These are phyloP conservation scores for Eublepharis macularius DNA, from an alignment of 2,113 vertebrate genomes.

Conservation along the genomic window DNA sequence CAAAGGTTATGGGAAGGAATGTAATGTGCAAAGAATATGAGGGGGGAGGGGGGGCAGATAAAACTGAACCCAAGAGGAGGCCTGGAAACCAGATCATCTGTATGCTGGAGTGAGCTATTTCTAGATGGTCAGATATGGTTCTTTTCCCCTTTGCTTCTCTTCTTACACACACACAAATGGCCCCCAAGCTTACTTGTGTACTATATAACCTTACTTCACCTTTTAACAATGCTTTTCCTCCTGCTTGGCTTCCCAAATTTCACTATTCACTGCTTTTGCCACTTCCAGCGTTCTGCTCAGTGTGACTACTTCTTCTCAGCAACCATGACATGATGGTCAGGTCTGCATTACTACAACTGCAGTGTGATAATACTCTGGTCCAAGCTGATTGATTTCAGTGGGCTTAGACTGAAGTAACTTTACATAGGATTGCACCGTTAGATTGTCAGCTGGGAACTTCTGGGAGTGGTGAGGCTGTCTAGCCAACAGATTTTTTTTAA, in stretches of 20 bases:
- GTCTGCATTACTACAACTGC: neutral
- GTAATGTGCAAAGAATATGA: slow-evolving; percentile 3
- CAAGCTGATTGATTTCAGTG: no score
- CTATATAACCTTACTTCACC: neutral
- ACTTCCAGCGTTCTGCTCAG: neutral
- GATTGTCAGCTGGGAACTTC: neutral
- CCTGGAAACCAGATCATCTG: slow-evolving; percentile 17
- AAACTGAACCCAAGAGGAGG: slow-evolving; percentile 12
- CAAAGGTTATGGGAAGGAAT: slow-evolving; percentile 4
- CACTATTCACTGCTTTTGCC: neutral
- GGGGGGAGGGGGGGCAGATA: neutral
- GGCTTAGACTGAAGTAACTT: no score
- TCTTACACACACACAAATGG: neutral
- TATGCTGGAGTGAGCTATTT: neutral
- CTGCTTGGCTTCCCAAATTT: neutral
- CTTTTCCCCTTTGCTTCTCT: slow-evolving; percentile 1
- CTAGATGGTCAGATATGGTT: slow-evolving; percentile 16
- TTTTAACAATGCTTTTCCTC: neutral
- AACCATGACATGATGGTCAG: neutral
- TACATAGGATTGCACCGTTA: no score
- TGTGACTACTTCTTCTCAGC: neutral
- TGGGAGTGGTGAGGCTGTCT: neutral
- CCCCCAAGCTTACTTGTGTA: neutral
- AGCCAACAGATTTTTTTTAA: neutral
- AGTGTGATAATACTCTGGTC: no score